phyloP scores from a whole-genome alignment of 2,797 vertebrate genomes.

The Lindbergichthys nudifrons region DNA sequence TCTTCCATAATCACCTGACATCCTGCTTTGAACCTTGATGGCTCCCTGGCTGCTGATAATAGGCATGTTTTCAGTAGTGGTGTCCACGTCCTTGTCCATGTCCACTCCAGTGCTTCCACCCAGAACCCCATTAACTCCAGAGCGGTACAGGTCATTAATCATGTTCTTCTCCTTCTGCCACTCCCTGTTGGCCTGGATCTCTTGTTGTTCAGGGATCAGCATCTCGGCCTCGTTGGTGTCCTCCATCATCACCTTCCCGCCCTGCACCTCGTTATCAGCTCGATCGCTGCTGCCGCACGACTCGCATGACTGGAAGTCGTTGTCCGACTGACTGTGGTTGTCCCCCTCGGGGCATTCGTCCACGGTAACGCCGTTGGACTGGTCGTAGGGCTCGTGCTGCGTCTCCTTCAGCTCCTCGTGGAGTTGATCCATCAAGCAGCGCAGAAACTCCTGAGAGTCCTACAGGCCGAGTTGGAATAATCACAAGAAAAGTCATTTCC shows the following conservation, averaged over 20 bases:
- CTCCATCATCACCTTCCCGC: constrained; percentile 63
- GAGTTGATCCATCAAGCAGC: constrained; percentile 98
- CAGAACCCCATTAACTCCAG: constrained; percentile 63
- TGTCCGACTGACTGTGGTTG: constrained; percentile 90
- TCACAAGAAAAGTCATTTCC: constrained; percentile 18
- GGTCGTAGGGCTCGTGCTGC: constrained; percentile 87
- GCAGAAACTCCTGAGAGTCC: constrained; percentile 99
- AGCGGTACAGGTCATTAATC: constrained; percentile 89
- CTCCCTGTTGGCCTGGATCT: constrained; percentile 90
- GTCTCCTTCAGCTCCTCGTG: constrained; percentile 97
- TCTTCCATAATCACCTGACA: constrained; percentile 82
- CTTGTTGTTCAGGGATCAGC: constrained; percentile 90
- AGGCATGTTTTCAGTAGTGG: constrained; percentile 82
- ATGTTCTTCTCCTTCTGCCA: constrained; percentile 94
- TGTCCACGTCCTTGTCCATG: constrained; percentile 92
- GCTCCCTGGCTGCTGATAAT: constrained; percentile 92
- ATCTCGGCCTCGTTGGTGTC: constrained; percentile 92
- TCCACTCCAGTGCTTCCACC: constrained; percentile 84
- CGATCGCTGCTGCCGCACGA: constrained; percentile 93
- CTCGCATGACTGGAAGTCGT: constrained; percentile 94
- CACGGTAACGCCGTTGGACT: constrained; percentile 70
- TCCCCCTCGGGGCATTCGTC: constrained; percentile 88
- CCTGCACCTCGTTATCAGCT: constrained; percentile 86
- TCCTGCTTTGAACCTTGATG: constrained; percentile 92
- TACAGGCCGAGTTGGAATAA: constrained; percentile 55